phyloP scores from a whole-genome alignment of 2,797 vertebrate species.

The Microctenopoma lineatum region DNA sequence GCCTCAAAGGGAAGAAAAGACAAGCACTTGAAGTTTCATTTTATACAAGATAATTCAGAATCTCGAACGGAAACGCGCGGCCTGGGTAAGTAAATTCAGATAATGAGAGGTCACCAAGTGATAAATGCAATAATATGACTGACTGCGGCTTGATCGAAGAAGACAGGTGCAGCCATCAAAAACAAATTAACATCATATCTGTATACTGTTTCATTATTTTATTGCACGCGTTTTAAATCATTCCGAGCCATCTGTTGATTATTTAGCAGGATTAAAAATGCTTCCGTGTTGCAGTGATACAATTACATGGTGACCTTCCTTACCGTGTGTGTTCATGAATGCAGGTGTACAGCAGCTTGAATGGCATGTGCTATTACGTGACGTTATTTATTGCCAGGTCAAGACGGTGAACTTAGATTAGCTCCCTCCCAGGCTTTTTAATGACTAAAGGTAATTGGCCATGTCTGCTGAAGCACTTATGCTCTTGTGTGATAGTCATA shows the following conservation, averaged over 20 bases:
- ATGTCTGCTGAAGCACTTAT: constrained; percentile 38
- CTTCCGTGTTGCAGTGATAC: constrained; percentile 2
- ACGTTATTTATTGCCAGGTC: constrained; percentile 45
- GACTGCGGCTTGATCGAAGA: not conserved
- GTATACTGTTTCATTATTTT: constrained; percentile 23
- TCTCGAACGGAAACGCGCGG: not conserved
- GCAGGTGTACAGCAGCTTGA: constrained; percentile 13
- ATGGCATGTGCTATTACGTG: constrained; percentile 26
- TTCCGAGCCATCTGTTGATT: constrained; percentile 29
- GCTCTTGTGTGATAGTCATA: constrained; percentile 31
- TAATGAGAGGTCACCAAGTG: constrained; percentile 10
- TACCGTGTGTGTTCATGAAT: not conserved
- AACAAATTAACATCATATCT: constrained; percentile 19
- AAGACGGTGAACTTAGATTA: constrained; percentile 47
- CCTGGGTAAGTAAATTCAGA: constrained; percentile 5
- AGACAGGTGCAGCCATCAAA: constrained; percentile 23
- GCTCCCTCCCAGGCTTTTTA: constrained; percentile 48
- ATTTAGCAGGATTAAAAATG: constrained; percentile 13
- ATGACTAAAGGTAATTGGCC: constrained; percentile 58
- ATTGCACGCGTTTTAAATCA: constrained; percentile 12
- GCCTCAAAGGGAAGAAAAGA: constrained; percentile 9
- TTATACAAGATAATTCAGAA: constrained; percentile 17
- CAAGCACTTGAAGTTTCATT: constrained; percentile 11
- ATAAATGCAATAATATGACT: constrained; percentile 5
- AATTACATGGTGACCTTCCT: constrained; percentile 31